These are phyloP conservation scores for Noctua janthina DNA, from an alignment of 2,888 invertebrate genomes.

Conservation along the genomic window DNA sequence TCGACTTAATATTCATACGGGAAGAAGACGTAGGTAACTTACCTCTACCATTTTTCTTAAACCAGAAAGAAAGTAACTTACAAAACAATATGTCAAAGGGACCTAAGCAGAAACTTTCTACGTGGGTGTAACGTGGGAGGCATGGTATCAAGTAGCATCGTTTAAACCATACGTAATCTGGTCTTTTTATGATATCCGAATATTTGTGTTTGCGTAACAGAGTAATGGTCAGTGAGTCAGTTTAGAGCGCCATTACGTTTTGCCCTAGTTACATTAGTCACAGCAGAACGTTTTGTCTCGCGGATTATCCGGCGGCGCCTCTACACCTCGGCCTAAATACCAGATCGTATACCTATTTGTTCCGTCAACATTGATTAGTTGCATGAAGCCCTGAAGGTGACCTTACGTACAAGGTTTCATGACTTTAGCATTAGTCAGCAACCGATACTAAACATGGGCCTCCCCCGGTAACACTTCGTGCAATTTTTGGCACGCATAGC, in stretches of 20 bases:
- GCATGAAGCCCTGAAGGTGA: constrained; percentile 56
- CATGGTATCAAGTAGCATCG: constrained; percentile 66
- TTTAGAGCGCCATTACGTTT: constrained; percentile 69
- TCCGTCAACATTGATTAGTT: constrained; percentile 75
- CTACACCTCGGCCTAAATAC: constrained; percentile 78
- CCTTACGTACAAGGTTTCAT: constrained; percentile 48
- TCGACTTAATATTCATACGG: constrained; percentile 49
- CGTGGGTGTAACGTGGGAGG: constrained; percentile 64
- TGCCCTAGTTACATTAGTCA: constrained; percentile 75
- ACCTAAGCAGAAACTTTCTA: constrained; percentile 61
- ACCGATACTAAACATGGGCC: constrained; percentile 39
- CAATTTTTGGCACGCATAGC: constrained; percentile 32
- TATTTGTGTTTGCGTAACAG: constrained; percentile 72
- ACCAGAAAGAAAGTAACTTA: constrained; percentile 60
- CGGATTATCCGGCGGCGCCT: constrained; percentile 78
- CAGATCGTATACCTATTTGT: constrained; percentile 73
- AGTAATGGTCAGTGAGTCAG: constrained; percentile 73
- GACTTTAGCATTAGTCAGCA: constrained; percentile 43
- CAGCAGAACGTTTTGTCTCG: constrained; percentile 74
- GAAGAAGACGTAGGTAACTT: constrained; percentile 37
- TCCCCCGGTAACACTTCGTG: constrained; percentile 23
- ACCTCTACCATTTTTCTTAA: constrained; percentile 47
- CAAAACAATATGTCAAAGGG: constrained; percentile 64
- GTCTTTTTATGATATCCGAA: constrained; percentile 66
- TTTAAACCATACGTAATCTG: constrained; percentile 66